A percentile compares a stretch with the other conserved stretches of the same genome.
Evolutionary conservation across 35 echinoderm and acorn worm species (phyloP).

Genomic region (Holothuria glaberrima): DNA sequence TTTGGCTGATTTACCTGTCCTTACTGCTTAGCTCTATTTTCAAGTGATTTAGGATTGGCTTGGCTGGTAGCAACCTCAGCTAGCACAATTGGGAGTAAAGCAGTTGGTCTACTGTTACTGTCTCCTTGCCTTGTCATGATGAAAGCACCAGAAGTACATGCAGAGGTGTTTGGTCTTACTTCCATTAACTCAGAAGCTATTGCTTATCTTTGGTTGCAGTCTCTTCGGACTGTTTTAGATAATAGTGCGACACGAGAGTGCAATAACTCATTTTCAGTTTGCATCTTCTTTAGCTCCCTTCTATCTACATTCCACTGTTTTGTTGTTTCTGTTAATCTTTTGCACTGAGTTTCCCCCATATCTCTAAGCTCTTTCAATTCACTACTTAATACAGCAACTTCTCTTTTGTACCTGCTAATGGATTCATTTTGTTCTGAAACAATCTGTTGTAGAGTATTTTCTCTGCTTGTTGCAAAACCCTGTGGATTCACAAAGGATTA

Average conservation of each 20-base stretch:
- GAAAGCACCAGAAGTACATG: background rate
- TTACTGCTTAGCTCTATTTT: conserved; percentile 29
- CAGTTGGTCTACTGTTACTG: conserved; percentile 31
- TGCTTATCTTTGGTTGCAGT: background rate
- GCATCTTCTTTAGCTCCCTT: background rate
- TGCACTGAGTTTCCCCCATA: background rate
- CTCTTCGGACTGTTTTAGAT: background rate
- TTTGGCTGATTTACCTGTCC: background rate
- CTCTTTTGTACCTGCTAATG: background rate
- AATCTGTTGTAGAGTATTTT: background rate
- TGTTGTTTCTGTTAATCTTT: background rate
- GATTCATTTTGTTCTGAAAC: background rate
- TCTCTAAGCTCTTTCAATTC: background rate
- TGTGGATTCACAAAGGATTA: background rate
- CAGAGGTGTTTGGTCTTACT: conserved; percentile 36
- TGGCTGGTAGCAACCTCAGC: conserved; percentile 46
- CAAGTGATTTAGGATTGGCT: conserved; percentile 38
- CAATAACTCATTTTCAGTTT: background rate
- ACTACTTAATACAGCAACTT: background rate
- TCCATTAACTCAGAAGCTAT: conserved; percentile 36
- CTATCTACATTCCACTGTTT: background rate
- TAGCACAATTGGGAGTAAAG: conserved; percentile 16
- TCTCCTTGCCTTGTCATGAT: background rate
- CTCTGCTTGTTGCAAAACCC: background rate
- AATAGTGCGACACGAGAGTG: background rate